Evolutionary conservation across 2,113 vertebrate species (phyloP).

Genomic region (Furnarius figulus): DNA sequence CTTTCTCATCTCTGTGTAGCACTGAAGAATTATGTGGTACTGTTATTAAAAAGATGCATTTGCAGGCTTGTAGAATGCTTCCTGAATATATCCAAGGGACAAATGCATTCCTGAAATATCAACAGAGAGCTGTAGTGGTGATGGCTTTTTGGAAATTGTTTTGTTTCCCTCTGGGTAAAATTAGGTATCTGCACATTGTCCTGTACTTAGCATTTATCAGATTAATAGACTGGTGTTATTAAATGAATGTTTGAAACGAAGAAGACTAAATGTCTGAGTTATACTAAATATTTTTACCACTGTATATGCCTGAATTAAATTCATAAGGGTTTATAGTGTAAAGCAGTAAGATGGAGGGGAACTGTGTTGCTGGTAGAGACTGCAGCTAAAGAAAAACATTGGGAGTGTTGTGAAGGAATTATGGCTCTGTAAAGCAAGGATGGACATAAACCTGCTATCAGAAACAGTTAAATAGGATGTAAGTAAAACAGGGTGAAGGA

Average conservation of each 20-base stretch:
- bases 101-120: conserved; percentile 72
- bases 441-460: neutral
- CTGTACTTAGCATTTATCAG: conserved; percentile 63
- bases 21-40: conserved; percentile 60
- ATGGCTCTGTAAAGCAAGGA: neutral
- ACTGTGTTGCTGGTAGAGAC: neutral
- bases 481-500: neutral
- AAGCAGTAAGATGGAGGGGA: neutral
- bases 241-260: conserved; percentile 66
- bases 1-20: conserved; percentile 61
- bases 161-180: conserved; percentile 73
- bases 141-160: conserved; percentile 70
- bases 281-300: conserved; percentile 25
- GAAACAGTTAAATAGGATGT: neutral
- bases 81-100: conserved; percentile 76
- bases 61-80: conserved; percentile 55
- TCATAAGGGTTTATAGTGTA: neutral
- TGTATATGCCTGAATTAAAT: conserved; percentile 49
- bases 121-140: conserved; percentile 68
- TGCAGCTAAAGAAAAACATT: neutral
- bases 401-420: neutral
- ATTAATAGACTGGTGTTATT: conserved; percentile 68
- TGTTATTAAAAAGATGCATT: conserved; percentile 73
- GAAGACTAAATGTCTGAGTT: conserved; percentile 31
- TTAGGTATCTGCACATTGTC: conserved; percentile 30